Conservation (phyloP, 64 coral and sea anemone species). For the Orbicella faveolata region DNA sequence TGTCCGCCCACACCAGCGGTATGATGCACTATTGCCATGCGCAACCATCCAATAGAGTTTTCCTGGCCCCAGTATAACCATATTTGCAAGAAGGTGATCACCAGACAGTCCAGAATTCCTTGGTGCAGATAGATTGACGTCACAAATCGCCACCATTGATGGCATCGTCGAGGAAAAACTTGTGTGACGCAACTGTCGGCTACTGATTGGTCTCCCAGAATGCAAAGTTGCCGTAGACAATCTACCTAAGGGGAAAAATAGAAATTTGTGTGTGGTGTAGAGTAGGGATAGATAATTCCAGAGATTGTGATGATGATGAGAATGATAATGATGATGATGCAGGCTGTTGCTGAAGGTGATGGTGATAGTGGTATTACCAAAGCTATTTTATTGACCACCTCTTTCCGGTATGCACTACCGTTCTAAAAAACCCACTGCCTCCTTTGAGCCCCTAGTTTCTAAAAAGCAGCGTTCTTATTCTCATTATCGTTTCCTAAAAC, state of each 20-base stretch:
- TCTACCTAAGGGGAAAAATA: neutral
- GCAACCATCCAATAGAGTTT: conserved; percentile 47
- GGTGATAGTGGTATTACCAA: neutral
- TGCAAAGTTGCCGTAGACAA: conserved; percentile 29
- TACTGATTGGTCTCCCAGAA: neutral
- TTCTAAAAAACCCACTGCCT: too few relatives aligned
- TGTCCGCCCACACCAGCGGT: conserved; percentile 56
- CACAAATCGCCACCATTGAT: conserved; percentile 64
- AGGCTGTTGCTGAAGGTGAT: too few relatives aligned
- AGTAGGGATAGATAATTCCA: too few relatives aligned
- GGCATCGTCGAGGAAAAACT: conserved; percentile 8
- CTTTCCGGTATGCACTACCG: neutral
- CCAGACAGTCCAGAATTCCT: conserved; percentile 35
- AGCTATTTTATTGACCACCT: neutral
- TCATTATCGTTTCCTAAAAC: too few relatives aligned
- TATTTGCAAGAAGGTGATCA: conserved; percentile 1
- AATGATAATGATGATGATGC: too few relatives aligned
- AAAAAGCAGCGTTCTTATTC: too few relatives aligned
- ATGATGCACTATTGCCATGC: conserved; percentile 40
- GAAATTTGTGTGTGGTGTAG: neutral
- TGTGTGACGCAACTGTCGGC: neutral
- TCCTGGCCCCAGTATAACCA: conserved; percentile 33
- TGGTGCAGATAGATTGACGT: conserved; percentile 39
- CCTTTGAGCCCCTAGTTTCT: too few relatives aligned
- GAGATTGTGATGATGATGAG: too few relatives aligned